Base-by-base conservation (phyloP, 1,140 invertebrate species). In the Marisa cornuarietis region DNA sequence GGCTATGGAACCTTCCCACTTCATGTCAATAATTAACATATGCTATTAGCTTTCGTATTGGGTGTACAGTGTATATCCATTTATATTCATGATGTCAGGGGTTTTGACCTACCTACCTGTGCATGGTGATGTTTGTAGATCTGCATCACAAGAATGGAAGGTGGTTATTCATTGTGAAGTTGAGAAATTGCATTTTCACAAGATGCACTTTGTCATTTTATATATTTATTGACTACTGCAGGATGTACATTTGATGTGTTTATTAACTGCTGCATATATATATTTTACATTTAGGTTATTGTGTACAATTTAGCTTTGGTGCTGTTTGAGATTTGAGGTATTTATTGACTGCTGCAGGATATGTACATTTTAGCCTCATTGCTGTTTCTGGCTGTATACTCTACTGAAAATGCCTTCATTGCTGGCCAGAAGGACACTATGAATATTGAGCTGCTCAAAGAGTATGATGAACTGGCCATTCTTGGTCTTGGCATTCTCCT, bases 281-380 rank as follows among this genome's bases (percentile, higher is more conserved):
- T 31, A 26, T n/a, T 11, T 68, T 68, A 16, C 11, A 1, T 24
- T 24, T 42, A 26, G 31, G 22, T 16, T 13, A 68, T 68, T 62
- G 10, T 76, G 1, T 62, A 58, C 58, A 62, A 6, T 31, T 69
- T 16, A 52, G 66, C 58, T 26, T 76, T 5, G 8, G 1, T 81
- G 73, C 31, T 76, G 65, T 51, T 52, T 42, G 31, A 42, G 31
- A 42, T 42, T 42, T 42, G 31, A 42, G 31, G 31, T 42, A 6
- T 42, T 42, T 42, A 42, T 42, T 63, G 5, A 63, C n/a, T 58
- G 18, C 79, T 83, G 51, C 83, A 89, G 88, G 88, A 89, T 82
- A 83, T 87, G 13, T 89, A 89, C 81, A 83, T 89, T 7, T 71
- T 89, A 73, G 83, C 84, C 18, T 76, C 86, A 0, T 71, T 88